These are phyloP conservation scores for Monochamus saltuarius DNA, from an alignment of 1,140 invertebrate genomes.

Conservation along the genomic window DNA sequence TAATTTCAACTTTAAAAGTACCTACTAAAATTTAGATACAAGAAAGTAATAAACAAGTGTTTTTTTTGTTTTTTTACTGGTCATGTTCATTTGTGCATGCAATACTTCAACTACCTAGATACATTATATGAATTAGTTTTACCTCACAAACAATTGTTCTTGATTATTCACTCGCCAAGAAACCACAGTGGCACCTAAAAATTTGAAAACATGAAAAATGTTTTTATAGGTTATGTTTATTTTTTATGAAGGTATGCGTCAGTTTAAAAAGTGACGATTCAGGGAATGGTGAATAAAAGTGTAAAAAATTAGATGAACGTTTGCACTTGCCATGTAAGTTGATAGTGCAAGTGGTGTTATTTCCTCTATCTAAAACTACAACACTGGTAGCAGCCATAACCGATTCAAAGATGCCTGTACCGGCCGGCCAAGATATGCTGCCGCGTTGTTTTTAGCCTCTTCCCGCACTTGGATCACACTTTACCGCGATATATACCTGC, in stretches of 20 bases:
- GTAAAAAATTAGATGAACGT: neutral
- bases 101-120: too few relatives aligned
- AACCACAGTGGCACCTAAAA: conserved; percentile 85
- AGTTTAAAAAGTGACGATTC: conserved; percentile 1
- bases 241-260: conserved; percentile 20
- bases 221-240: conserved; percentile 48
- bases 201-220: conserved; percentile 41
- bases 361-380: conserved; percentile 88
- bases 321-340: conserved; percentile 82
- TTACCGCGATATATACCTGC: conserved; percentile 44
- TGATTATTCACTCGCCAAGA: conserved; percentile 94
- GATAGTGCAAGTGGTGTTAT: conserved; percentile 93
- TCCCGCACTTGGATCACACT: conserved; percentile 39
- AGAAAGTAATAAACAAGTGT: conserved; percentile 15
- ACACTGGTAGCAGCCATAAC: conserved; percentile 81
- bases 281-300: conserved; percentile 6
- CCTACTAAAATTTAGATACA: too few relatives aligned
- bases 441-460: conserved; percentile 36
- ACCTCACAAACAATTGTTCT: conserved; percentile 93
- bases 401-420: conserved; percentile 22
- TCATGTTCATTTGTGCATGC: too few relatives aligned
- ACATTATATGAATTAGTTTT: conserved; percentile 49
- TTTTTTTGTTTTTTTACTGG: conserved; percentile 3
- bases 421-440: conserved; percentile 32
- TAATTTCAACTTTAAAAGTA: too few relatives aligned